A percentile compares a stretch with the other conserved stretches of the same genome.
phyloP scores from a whole-genome alignment of 2,797 vertebrate species.

The Halcyon badia region DNA sequence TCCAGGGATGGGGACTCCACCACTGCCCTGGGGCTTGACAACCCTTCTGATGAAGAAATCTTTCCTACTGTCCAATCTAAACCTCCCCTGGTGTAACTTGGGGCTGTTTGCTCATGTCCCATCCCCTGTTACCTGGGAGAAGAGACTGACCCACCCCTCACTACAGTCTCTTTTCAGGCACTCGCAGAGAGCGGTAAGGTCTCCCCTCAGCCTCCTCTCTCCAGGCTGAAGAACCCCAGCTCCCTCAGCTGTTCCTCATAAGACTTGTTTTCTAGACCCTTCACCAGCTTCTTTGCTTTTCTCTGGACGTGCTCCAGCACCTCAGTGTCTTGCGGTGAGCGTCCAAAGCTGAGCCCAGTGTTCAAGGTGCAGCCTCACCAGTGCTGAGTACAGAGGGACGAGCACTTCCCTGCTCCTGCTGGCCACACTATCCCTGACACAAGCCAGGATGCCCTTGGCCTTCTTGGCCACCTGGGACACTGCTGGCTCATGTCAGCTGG shows the following conservation, averaged over 20 bases:
- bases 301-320: not conserved
- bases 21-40: not conserved
- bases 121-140: too few relatives aligned
- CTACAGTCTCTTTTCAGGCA: too few relatives aligned
- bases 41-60: not conserved
- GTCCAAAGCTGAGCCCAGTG: too few relatives aligned
- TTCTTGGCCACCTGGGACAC: not conserved
- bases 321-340: not conserved
- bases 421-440: rapidly evolving
- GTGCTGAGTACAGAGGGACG: not conserved
- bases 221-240: not conserved
- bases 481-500: too few relatives aligned
- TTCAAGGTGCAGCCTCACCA: not conserved
- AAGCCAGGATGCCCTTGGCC: not conserved
- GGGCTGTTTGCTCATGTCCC: too few relatives aligned
- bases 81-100: not conserved
- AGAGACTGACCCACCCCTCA: too few relatives aligned
- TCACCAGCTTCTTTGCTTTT: not conserved
- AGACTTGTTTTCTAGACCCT: not conserved
- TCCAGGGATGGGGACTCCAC: too few relatives aligned
- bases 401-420: not conserved
- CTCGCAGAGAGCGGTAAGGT: too few relatives aligned
- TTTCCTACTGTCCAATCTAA: not conserved
- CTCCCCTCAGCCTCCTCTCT: not conserved
- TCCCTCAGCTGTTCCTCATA: not conserved